A percentile compares a stretch with the other conserved stretches of the same genome.
Evolutionary conservation across 2,888 invertebrate species (phyloP).

Genomic region (Morpho helenor): DNA sequence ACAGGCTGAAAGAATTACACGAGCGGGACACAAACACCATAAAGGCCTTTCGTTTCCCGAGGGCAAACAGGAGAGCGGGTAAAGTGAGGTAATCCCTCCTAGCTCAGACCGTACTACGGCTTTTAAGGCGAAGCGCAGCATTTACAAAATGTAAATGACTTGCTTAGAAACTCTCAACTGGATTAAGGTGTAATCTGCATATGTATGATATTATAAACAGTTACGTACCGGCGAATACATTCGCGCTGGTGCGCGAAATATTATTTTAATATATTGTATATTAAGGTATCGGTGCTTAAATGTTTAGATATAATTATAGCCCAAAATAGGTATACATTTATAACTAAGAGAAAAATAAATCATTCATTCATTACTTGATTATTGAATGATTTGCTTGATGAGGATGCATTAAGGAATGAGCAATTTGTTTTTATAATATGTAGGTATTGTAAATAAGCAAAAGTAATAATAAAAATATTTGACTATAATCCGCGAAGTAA

Average conservation of each 20-base stretch:
- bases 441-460: no score
- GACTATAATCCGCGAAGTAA: no score
- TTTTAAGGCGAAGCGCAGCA: constrained; percentile 55
- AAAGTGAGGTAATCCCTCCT: constrained; percentile 67
- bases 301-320: no score
- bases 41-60: constrained; percentile 49
- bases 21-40: constrained; percentile 64
- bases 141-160: constrained; percentile 61
- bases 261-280: no score
- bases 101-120: constrained; percentile 40
- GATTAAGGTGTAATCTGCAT: constrained; percentile 59
- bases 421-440: no score
- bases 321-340: no score
- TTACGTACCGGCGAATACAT: constrained; percentile 30
- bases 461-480: no score
- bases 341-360: no score
- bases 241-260: constrained; percentile 5
- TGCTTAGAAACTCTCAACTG: constrained; percentile 53
- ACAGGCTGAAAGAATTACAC: constrained; percentile 69
- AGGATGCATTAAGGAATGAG: no score
- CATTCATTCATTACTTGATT: no score
- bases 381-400: no score
- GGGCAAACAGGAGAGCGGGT: constrained; percentile 56
- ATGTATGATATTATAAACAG: constrained; percentile 44
- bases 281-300: no score